Base-by-base conservation (phyloP, 2,113 vertebrate species). In the Aegithalos caudatus region DNA sequence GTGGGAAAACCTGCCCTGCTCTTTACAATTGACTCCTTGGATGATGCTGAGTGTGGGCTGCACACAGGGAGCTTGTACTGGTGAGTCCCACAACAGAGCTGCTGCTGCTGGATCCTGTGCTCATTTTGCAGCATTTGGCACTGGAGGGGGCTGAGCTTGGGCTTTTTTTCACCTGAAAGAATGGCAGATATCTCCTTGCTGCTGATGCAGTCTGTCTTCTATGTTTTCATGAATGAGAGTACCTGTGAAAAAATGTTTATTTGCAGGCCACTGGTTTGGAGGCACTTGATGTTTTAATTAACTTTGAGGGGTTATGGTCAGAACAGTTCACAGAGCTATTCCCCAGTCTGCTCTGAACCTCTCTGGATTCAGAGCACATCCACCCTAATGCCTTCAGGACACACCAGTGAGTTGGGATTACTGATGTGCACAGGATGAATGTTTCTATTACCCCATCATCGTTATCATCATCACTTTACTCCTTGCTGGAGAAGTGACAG, bases 331-430 rank as follows among this genome's bases (percentile, higher is more conserved):
- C 54, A 54, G 18, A 70, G 40, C 47, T 62, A 12, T 48, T 71
- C 28, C 2, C 0, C 25, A 62, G 10, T 7, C 53, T 71, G 61
- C 37, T 54, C 28, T 47, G 80, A 76, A 38, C 42, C 78, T 45
- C 65, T 95, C 82, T 76, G 74, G 67, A 81, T 86, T 86, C 91
- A 69, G 88, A 83, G 62, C 84, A 74, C 81, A 92, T 84, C 60
- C 14, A 47, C 62, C 42, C 60, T 74, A 47, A 76, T n/a, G 77
- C 53, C 57, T 80, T 56, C 2, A 24, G 72, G 90, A n/a, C 71
- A 31, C 54, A 18, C 7, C 76, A 86, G 53, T 17, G 82, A 86
- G 42, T 20, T 78, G 2, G 11, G 69, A 81, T 86, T 92, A 35
- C 54, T 0, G 0, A 83, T 58, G 60, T 77, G 56, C 64, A 61